Base-by-base conservation (phyloP, 2,888 invertebrate genomes). In the Microctonus brassicae region DNA sequence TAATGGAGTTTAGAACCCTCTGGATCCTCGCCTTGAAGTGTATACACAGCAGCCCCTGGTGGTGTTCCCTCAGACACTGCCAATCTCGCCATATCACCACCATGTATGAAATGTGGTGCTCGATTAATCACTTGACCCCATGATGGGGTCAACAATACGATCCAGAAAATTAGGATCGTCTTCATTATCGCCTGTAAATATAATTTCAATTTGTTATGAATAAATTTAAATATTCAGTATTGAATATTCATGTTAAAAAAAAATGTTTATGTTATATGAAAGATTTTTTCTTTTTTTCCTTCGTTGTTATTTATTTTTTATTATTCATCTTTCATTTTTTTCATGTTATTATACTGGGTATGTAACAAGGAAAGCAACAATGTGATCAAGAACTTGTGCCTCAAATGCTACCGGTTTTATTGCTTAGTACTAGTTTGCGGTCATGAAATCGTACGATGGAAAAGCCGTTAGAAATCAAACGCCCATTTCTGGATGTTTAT, bases 41-140 rank as follows among this genome's bases (percentile, higher is more conserved):
- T 93, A 87, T 94, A 94, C 1, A 94, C 92, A 0, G 93, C 93
- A 70, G 93, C 92, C 39, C 94, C 94, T 11, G 93, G 92, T 42
- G 90, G 90, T 1, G 94, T 94, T 78, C 94, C 91, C 85, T 95
- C 95, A 10, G 92, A 90, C 11, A 95, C 86, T 70, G 92, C 91
- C 82, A 95, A 92, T 73, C 92, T 90, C 1, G 93, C 91, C 94
- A 95, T 94, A 83, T 95, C 95, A 1, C 95, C 94, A 76, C 93
- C 93, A 24, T 93, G 91, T 26, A 93, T 88, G 84, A 95, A 95
- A 82, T 93, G 92, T 0, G 95, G 94, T 0, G 92, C 91, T 70
- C 92, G 89, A 90, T 94, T 94, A 80, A 91, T 88, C 77, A 91
- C 89, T 83, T 93, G 93, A 63, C 88, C 85, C 78, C 83, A 80